Conservation (phyloP, 2,113 vertebrate genomes). For the Bubo bubo region DNA sequence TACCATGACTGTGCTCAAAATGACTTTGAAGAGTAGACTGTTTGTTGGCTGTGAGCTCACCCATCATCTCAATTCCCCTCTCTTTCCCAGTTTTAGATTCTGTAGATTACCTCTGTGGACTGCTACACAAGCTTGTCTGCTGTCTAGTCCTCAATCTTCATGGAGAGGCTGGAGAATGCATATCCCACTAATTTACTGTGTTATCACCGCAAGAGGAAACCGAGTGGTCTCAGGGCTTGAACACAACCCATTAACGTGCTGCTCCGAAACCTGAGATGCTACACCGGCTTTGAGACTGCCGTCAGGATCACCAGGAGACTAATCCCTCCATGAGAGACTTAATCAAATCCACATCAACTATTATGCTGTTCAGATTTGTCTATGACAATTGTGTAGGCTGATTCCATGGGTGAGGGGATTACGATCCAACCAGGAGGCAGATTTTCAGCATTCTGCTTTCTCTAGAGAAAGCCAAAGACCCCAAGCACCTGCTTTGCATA, state of each 20-base stretch:
- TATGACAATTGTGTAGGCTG: rapidly evolving
- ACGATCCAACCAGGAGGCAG: background rate
- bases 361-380: background rate
- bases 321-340: background rate
- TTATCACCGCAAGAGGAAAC: background rate
- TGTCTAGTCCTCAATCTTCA: rapidly evolving
- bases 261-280: background rate
- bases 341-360: background rate
- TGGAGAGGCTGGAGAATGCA: background rate
- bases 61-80: background rate
- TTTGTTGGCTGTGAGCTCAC: background rate
- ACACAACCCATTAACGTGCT: background rate
- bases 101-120: background rate
- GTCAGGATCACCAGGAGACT: background rate
- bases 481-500: background rate
- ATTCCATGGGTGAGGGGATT: background rate
- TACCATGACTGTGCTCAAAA: background rate
- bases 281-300: rapidly evolving
- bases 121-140: background rate
- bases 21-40: background rate
- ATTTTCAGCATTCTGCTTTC: background rate
- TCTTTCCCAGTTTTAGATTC: background rate
- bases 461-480: background rate
- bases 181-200: rapidly evolving
- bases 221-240: rapidly evolving